phyloP scores from a whole-genome alignment of 2,888 invertebrate genomes.

The Gasteruption jaculator region DNA sequence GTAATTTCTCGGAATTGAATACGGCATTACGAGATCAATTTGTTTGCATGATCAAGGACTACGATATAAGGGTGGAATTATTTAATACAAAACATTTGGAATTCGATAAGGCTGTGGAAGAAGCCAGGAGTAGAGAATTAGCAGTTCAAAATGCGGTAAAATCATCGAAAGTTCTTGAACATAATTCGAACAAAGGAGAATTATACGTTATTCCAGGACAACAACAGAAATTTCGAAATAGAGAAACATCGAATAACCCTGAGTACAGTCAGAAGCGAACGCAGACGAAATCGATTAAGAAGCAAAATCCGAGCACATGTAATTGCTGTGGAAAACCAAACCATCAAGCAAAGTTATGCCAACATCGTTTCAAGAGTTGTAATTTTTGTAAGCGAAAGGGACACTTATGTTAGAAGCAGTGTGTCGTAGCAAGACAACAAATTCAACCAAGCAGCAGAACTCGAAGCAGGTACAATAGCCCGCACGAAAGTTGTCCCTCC shows the following conservation, averaged over 20 bases:
- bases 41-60: constrained; percentile 11
- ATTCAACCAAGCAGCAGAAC: too few relatives aligned
- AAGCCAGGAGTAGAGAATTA: constrained; percentile 7
- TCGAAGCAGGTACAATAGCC: too few relatives aligned
- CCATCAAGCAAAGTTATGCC: constrained; percentile 3
- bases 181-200: too few relatives aligned
- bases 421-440: not conserved
- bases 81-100: constrained; percentile 10
- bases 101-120: constrained; percentile 9
- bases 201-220: too few relatives aligned
- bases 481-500: too few relatives aligned
- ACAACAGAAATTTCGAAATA: too few relatives aligned
- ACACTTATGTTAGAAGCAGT: not conserved
- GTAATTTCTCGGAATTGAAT: constrained; percentile 12
- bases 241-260: too few relatives aligned
- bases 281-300: not conserved
- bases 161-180: too few relatives aligned
- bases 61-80: constrained; percentile 11
- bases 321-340: constrained; percentile 10
- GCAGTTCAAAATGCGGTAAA: constrained; percentile 7
- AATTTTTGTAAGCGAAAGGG: constrained; percentile 9
- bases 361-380: constrained; percentile 4
- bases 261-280: too few relatives aligned
- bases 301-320: not conserved
- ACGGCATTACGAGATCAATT: constrained; percentile 14